A percentile compares a stretch with the other conserved stretches of the same genome.
phyloP scores from a whole-genome alignment of 35 echinoderm and acorn worm species.

The Apostichopus japonicus region DNA sequence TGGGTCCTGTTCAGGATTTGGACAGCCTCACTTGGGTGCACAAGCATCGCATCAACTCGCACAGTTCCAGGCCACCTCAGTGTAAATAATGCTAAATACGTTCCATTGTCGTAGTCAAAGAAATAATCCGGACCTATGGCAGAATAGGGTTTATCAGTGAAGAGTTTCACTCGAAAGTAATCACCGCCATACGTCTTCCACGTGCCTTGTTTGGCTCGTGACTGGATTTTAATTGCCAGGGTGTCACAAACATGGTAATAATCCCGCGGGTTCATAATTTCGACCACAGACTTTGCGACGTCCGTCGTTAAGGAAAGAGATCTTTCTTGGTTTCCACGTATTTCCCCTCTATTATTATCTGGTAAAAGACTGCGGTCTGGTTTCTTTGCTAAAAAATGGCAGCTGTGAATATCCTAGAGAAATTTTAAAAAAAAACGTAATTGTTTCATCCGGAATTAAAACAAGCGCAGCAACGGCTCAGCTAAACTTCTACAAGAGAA shows the following conservation, averaged over 20 bases:
- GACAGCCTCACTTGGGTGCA: slow-evolving; percentile 63
- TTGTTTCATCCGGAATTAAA: too few relatives aligned
- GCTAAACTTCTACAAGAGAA: too few relatives aligned
- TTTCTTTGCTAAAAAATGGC: not conserved
- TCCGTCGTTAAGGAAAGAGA: not conserved
- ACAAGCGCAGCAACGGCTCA: too few relatives aligned
- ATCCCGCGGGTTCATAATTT: not conserved
- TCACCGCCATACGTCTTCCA: slow-evolving; percentile 54
- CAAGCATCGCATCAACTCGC: not conserved
- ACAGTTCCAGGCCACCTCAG: slow-evolving; percentile 43
- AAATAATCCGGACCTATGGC: slow-evolving; percentile 43
- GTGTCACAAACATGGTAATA: slow-evolving; percentile 36
- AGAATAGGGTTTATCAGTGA: slow-evolving; percentile 9
- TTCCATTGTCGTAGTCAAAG: slow-evolving; percentile 59
- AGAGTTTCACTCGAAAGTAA: slow-evolving; percentile 54
- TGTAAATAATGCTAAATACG: slow-evolving; percentile 50
- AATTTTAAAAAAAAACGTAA: not conserved
- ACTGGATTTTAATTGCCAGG: slow-evolving; percentile 13
- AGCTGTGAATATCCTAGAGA: not conserved
- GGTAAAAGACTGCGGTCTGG: not conserved
- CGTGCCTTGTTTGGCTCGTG: not conserved
- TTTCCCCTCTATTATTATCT: not conserved
- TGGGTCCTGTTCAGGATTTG: slow-evolving; percentile 11
- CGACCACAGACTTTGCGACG: not conserved
- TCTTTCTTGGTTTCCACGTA: not conserved